Percentiles rank a stretch among this genome's conserved stretches.
These are phyloP conservation scores for Microctonus aethiopoides DNA, from an alignment of 2,888 invertebrate species.

Conservation along the genomic window DNA sequence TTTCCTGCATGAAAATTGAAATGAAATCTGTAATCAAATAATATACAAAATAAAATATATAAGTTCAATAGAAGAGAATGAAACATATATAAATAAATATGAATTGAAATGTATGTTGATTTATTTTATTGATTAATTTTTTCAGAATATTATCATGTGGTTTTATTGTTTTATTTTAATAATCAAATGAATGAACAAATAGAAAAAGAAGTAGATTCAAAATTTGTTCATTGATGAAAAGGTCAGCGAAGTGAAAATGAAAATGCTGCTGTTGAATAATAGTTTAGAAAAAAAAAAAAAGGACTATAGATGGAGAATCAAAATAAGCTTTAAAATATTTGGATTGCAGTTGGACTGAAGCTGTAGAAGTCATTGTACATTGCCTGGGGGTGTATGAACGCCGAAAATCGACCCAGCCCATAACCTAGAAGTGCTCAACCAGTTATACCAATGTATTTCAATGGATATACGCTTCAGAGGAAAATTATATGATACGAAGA, in stretches of 20 bases:
- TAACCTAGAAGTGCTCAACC: neutral
- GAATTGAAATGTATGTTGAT: neutral
- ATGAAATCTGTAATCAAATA: neutral
- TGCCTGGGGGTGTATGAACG: neutral
- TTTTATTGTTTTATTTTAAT: no score
- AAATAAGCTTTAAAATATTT: neutral
- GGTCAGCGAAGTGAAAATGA: neutral
- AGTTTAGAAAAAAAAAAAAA: neutral
- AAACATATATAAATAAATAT: neutral
- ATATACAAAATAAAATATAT: no score
- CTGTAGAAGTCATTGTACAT: neutral
- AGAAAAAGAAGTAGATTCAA: neutral
- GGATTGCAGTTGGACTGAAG: neutral
- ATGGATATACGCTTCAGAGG: neutral
- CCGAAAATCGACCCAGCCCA: conserved; percentile 10
- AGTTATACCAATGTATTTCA: neutral
- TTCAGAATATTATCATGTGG: neutral
- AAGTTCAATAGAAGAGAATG: neutral
- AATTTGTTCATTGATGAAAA: neutral
- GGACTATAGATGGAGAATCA: neutral
- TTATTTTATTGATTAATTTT: neutral
- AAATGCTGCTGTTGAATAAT: no score
- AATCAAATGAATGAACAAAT: neutral
- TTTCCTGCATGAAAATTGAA: neutral
- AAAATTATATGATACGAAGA: conserved; percentile 5